phyloP scores from a whole-genome alignment of 2,113 vertebrate genomes.

The Eira barbara region DNA sequence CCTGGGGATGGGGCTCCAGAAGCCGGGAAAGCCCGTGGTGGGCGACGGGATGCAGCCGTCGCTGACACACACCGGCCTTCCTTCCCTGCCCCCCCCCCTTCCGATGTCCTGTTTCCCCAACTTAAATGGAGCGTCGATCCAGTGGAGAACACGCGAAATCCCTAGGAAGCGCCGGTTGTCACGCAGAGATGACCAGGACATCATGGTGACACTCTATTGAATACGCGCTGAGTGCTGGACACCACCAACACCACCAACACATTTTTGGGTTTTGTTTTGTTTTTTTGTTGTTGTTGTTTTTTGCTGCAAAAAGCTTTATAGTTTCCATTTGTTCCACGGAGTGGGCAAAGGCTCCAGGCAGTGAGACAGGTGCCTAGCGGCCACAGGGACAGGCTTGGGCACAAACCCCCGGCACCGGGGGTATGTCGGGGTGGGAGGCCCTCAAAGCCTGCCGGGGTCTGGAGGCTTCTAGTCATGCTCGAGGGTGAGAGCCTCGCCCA shows the following conservation, averaged over 20 bases:
- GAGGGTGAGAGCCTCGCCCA: not conserved
- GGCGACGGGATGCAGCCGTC: fast-evolving
- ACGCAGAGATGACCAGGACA: not conserved
- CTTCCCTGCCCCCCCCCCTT: not conserved
- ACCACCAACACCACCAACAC: no score
- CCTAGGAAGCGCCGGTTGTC: not conserved
- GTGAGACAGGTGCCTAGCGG: not conserved
- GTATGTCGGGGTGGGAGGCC: not conserved
- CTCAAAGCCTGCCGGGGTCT: not conserved
- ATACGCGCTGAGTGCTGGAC: not conserved
- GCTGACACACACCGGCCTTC: not conserved
- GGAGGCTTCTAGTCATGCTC: not conserved
- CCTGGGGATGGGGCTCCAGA: not conserved
- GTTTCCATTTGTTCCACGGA: not conserved
- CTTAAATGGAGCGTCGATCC: not conserved
- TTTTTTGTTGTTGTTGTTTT: no score
- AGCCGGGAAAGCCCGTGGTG: not conserved
- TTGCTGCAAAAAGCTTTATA: not conserved
- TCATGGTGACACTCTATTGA: no score
- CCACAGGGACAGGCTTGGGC: not conserved
- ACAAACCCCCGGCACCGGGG: not conserved
- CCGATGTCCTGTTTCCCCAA: not conserved
- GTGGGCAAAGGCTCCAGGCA: not conserved
- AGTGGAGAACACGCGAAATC: not conserved
- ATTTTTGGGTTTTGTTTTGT: no score